These are phyloP conservation scores for Trichomycterus rosablanca DNA, from an alignment of 2,113 vertebrate genomes.

Conservation along the genomic window DNA sequence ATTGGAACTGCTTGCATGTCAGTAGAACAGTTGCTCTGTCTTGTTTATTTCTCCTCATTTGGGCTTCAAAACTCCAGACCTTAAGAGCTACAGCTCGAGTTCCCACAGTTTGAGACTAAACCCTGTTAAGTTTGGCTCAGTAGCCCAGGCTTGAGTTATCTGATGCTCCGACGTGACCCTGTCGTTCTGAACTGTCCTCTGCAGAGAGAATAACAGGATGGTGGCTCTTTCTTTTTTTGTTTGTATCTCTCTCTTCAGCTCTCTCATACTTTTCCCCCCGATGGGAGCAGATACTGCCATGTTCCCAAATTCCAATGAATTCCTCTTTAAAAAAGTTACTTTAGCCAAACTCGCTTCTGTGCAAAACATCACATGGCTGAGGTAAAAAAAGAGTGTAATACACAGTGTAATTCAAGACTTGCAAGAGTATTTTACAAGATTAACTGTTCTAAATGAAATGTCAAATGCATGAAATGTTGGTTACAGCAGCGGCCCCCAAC, in stretches of 20 bases:
- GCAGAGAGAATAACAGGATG: conserved; percentile 55
- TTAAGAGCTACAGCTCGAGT: conserved; percentile 12
- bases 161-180: background rate
- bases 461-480: no score
- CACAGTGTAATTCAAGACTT: no score
- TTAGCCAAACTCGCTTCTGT: background rate
- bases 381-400: background rate
- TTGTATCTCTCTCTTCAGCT: conserved; percentile 12
- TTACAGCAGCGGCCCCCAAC: no score
- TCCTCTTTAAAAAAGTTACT: background rate
- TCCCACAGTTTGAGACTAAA: conserved; percentile 8
- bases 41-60: no score
- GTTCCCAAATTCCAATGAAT: background rate
- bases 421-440: no score
- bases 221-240: conserved; percentile 37
- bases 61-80: no score
- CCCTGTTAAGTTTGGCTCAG: conserved; percentile 26
- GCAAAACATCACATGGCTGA: conserved; percentile 19
- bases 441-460: no score
- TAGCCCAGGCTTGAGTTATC: conserved; percentile 29
- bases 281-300: conserved; percentile 7
- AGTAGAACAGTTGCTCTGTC: no score
- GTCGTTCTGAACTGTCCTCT: conserved; percentile 26
- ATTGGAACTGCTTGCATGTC: no score
- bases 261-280: conserved; percentile 9